Evolutionary conservation across 2,113 vertebrate species (phyloP).

Genomic region (Poecile atricapillus): DNA sequence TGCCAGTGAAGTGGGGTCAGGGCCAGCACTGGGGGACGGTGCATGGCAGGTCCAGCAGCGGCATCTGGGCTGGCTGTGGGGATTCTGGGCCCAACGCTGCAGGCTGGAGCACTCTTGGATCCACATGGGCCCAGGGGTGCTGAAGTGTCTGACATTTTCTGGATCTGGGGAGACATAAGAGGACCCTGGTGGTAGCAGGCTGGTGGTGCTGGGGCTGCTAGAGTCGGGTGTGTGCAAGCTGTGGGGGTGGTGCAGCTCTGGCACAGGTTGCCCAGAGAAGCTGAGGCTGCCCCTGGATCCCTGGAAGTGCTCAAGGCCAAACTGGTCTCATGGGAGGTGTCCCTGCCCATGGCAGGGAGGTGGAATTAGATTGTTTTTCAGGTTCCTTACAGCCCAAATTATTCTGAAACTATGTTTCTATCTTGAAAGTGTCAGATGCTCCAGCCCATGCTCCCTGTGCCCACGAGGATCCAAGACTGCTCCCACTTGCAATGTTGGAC

Average conservation of each 20-base stretch:
- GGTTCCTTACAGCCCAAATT: not conserved
- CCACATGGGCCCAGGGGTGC: fast-evolving
- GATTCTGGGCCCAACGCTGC: fast-evolving
- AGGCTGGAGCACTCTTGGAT: fast-evolving
- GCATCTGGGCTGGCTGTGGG: too few relatives aligned
- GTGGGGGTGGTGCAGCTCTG: not conserved
- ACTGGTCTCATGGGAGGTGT: not conserved
- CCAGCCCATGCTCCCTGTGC: not conserved
- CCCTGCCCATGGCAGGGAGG: not conserved
- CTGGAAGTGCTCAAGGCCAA: not conserved
- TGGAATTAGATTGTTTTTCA: not conserved
- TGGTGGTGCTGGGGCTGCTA: not conserved
- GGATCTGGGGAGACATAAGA: not conserved
- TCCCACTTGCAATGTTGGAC: not conserved
- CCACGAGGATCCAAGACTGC: not conserved
- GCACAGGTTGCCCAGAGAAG: not conserved
- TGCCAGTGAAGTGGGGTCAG: not conserved
- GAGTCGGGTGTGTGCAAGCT: not conserved
- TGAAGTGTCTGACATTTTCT: not conserved
- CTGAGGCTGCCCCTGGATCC: not conserved
- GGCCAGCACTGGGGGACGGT: fast-evolving
- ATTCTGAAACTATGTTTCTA: not conserved
- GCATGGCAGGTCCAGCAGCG: fast-evolving
- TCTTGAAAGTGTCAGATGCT: not conserved
- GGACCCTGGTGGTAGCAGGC: not conserved